Evolutionary conservation across 2,888 invertebrate genomes (phyloP).

Genomic region (Lacanobia wlatinum): DNA sequence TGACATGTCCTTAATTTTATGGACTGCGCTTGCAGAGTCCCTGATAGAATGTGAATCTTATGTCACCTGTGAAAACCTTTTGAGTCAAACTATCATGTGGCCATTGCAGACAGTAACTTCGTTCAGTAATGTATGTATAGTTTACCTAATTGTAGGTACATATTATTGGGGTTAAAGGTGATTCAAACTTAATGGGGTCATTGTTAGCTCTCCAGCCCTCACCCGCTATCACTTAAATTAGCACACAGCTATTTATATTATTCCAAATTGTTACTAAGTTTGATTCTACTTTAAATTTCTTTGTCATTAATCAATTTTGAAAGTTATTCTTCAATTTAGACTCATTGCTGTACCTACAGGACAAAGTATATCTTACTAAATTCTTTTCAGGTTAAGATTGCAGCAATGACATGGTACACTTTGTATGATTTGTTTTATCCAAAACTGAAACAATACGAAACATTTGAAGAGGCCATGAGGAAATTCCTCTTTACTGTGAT

Average conservation of each 20-base stretch:
- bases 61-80: slow-evolving; percentile 39
- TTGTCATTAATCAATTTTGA: background rate
- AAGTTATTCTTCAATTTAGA: background rate
- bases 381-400: slow-evolving; percentile 70
- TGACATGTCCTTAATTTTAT: slow-evolving; percentile 72
- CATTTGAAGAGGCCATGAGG: slow-evolving; percentile 62
- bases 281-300: background rate
- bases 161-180: background rate
- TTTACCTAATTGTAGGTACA: background rate
- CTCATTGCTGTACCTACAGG: background rate
- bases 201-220: background rate
- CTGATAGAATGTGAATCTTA: slow-evolving; percentile 58
- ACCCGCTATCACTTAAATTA: background rate
- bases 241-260: background rate
- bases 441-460: slow-evolving; percentile 57
- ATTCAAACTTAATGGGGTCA: background rate
- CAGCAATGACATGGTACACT: slow-evolving; percentile 74
- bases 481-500: slow-evolving; percentile 36
- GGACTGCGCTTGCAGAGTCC: slow-evolving; percentile 78
- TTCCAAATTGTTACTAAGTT: background rate
- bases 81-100: slow-evolving; percentile 75
- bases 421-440: slow-evolving; percentile 67
- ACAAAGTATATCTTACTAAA: background rate
- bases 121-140: slow-evolving; percentile 74
- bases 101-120: slow-evolving; percentile 73